Evolutionary conservation across 2,888 invertebrate genomes (phyloP).

Genomic region (Drosophila pullipes): DNA sequence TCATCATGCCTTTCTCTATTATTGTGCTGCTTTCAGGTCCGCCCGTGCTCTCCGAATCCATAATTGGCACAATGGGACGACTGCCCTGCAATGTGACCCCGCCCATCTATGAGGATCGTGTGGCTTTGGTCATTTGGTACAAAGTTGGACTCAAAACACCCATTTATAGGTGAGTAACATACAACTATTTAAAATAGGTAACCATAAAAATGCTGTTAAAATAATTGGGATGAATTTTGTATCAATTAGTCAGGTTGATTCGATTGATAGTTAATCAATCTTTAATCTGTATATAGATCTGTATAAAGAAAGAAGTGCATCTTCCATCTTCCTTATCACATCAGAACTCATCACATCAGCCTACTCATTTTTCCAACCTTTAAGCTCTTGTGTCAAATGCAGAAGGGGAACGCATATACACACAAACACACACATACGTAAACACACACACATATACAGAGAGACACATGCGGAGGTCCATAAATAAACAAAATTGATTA

Average conservation of each 20-base stretch:
- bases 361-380: conserved; percentile 27
- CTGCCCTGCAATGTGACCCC: conserved; percentile 86
- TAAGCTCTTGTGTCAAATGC: conserved; percentile 62
- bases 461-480: conserved; percentile 57
- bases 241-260: neutral
- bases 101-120: conserved; percentile 84
- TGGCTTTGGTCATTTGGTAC: conserved; percentile 85
- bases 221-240: neutral
- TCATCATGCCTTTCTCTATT: conserved; percentile 49
- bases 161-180: conserved; percentile 84
- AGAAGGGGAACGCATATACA: conserved; percentile 38
- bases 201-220: neutral
- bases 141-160: conserved; percentile 85
- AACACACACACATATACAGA: conserved; percentile 1
- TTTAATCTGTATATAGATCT: neutral
- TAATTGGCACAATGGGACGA: conserved; percentile 84
- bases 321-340: neutral
- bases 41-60: conserved; percentile 84
- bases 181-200: neutral
- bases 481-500: conserved; percentile 80
- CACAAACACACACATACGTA: neutral
- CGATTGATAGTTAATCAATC: neutral
- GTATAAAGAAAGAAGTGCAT: neutral
- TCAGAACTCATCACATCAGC: conserved; percentile 20
- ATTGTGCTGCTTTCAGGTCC: conserved; percentile 81